These are phyloP conservation scores for Nowickia ferox DNA, from an alignment of 2,888 invertebrate genomes.

Conservation along the genomic window DNA sequence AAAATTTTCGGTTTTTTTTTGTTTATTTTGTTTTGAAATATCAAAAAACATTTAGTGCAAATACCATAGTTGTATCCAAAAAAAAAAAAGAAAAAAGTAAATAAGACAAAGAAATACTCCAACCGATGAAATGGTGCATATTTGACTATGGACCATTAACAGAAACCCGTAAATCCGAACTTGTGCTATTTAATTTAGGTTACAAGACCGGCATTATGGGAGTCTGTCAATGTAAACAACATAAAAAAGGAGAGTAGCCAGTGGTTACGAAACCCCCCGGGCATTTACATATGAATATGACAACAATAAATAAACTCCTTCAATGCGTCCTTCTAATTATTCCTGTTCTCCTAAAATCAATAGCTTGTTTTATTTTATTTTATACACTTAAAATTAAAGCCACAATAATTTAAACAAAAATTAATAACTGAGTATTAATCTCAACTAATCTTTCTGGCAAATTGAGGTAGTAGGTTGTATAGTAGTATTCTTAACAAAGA, in stretches of 20 bases:
- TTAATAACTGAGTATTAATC: conserved; percentile 30
- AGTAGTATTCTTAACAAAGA: conserved; percentile 79
- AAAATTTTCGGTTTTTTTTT: not conserved
- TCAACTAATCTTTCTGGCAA: conserved; percentile 80
- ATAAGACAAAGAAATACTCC: not conserved
- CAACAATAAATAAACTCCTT: conserved; percentile 31
- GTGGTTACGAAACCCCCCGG: conserved; percentile 1
- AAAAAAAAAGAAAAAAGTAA: conserved; percentile 7
- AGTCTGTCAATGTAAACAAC: conserved; percentile 84
- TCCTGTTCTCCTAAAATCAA: conserved; percentile 2
- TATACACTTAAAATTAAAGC: conserved; percentile 43
- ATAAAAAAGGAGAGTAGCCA: conserved; percentile 41
- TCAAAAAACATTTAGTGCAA: conserved; percentile 32
- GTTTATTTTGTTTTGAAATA: not conserved
- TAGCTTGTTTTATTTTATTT: conserved; percentile 8
- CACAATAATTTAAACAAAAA: not conserved
- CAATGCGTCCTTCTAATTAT: conserved; percentile 15
- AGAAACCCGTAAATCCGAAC: conserved; percentile 84
- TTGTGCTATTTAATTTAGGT: conserved; percentile 83
- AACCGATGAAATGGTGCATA: conserved; percentile 78
- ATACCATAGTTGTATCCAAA: conserved; percentile 27
- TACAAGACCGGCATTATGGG: conserved; percentile 84
- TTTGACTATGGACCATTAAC: conserved; percentile 83
- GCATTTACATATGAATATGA: not conserved
- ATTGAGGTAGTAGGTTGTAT: conserved; percentile 84